Conservation (phyloP, 2,888 invertebrate genomes). For the Andricus quercusramuli region DNA sequence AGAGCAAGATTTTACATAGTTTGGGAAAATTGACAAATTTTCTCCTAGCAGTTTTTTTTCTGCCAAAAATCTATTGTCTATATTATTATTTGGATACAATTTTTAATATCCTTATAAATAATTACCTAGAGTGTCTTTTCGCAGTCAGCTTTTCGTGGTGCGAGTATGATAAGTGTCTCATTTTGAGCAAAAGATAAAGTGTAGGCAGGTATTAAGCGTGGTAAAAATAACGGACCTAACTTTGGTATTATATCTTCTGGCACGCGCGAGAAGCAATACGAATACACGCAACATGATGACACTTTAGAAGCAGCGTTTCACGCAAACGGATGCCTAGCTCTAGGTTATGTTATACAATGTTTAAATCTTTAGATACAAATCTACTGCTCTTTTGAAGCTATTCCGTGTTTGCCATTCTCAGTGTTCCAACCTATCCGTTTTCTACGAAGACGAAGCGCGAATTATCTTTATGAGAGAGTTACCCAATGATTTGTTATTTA, state of each 20-base stretch:
- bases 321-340: neutral
- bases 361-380: conserved; percentile 19
- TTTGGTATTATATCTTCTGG: conserved; percentile 20
- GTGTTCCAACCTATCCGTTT: neutral
- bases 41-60: neutral
- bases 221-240: conserved; percentile 27
- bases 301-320: conserved; percentile 16
- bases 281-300: conserved; percentile 3
- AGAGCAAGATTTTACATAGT: conserved; percentile 8
- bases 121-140: neutral
- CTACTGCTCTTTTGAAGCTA: neutral
- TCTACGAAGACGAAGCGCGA: neutral
- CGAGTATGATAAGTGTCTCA: conserved; percentile 9
- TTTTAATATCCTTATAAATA: neutral
- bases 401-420: neutral
- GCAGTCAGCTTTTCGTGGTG: neutral
- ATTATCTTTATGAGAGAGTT: neutral
- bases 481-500: neutral
- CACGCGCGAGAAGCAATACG: conserved; percentile 24
- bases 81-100: neutral
- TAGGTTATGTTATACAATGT: neutral
- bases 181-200: conserved; percentile 3
- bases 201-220: conserved; percentile 8
- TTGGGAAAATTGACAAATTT: conserved; percentile 16
- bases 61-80: neutral